Evolutionary conservation across 2,888 invertebrate species (phyloP), one percentile per base, ranked within the genome.

Genomic region (Myopa tessellatipennis): DNA sequence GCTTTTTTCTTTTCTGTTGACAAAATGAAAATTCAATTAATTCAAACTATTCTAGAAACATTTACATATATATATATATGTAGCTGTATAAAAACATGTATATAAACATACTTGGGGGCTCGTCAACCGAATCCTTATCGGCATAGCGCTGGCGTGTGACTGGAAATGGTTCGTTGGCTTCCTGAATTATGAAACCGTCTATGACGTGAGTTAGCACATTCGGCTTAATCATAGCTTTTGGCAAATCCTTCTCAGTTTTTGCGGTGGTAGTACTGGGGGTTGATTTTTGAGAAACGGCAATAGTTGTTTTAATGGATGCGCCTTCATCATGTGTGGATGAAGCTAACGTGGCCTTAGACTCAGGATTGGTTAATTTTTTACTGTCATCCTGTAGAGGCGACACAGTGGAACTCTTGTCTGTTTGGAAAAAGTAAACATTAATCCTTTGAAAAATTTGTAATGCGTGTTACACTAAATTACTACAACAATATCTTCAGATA

Each of bases 191-290:
- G 89, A 97, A 98, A 74, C 98, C 98, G 88, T 98, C 98, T 80
- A 98, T 98, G 38, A 98, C 96, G 88, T 98, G 98, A 0, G 98
- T 98, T 74, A 98, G 90, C 8, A 98, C 96, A 87, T 97, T 97
- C 0, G 98, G 98, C 88, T 97, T 98, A 16, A 98, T 97, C 93
- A 97, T 95, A 1, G 97, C 97, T 88, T 96, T 96, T 26, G 95
- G 95, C 58, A 95, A 91, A 87, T 85, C 88, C 74, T 85, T 89
- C 77, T 87, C 90, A 85, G 82, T 80, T 71, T 86, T 85, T 38
- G 81, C 83, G 77, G 61, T 84, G n/a, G 85, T 84, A 38, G 82
- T 82, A 1, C 88, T 87, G 0, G 87, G 87, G 80, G 89, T 86
- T n/a, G 85, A 77, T 78, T 83, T 84, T 6, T 84, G 82, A 61